These are phyloP conservation scores for Cheumatopsyche charites DNA, from an alignment of 1,140 invertebrate species.

Conservation along the genomic window DNA sequence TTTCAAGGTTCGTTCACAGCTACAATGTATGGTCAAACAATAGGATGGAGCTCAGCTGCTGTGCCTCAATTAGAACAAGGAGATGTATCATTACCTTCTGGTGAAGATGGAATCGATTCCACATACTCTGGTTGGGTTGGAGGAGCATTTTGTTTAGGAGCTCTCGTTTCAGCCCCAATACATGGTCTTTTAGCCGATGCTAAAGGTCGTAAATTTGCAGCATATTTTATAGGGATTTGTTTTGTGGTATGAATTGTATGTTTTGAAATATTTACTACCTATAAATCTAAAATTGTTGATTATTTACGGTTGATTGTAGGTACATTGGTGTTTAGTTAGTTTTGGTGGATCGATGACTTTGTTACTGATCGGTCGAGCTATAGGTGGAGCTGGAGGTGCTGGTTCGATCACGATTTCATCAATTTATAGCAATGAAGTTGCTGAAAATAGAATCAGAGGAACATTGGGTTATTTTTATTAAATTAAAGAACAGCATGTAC, in stretches of 20 bases:
- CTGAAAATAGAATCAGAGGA: conserved; percentile 32
- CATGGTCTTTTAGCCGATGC: conserved; percentile 38
- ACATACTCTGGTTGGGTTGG: conserved; percentile 39
- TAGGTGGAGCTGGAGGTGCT: conserved; percentile 34
- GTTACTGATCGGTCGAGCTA: conserved; percentile 31
- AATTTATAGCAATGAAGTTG: conserved; percentile 44
- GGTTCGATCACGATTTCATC: conserved; percentile 40
- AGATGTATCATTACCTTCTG: conserved; percentile 10
- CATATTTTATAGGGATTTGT: conserved; percentile 23
- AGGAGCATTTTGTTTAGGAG: conserved; percentile 41
- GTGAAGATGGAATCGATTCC: conserved; percentile 20
- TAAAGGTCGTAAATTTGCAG: conserved; percentile 37
- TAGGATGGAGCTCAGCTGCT: conserved; percentile 30
- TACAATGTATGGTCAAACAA: conserved; percentile 23
- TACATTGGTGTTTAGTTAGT: conserved; percentile 39
- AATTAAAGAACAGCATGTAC: not conserved
- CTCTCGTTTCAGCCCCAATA: conserved; percentile 35
- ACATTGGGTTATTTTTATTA: conserved; percentile 31
- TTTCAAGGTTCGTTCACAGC: conserved; percentile 8
- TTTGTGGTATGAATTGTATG: conserved; percentile 35
- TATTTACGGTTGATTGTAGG: conserved; percentile 28
- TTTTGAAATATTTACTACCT: not conserved
- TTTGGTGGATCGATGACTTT: conserved; percentile 23
- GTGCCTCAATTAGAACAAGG: conserved; percentile 29
- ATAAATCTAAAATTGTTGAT: not conserved